Evolutionary conservation across 2,888 invertebrate genomes (phyloP), one percentile per base, ranked within the genome.

Genomic region (Spisula subtruncata): DNA sequence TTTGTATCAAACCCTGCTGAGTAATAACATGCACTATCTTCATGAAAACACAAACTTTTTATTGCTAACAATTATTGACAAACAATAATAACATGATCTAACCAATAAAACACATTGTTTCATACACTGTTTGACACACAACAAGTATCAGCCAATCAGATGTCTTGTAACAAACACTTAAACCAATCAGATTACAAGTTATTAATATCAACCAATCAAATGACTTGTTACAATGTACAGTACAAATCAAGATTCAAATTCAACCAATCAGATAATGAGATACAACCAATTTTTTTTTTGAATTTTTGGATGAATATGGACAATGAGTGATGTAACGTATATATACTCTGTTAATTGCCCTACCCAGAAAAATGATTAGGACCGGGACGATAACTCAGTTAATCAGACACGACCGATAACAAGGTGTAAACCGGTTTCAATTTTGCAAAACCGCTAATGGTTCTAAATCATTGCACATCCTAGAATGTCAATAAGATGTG

Each of bases 221-320:
- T 35, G 18, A 75, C 35, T 25, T 60, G 25, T 6, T 32, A 35
- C 41, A 41, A n/a, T 41, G 41, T 41, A 41, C 75, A 75, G 35
- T 12, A 32, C 75, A 29, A 29, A 29, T 29, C 32, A 71, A 71
- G 32, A 32, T 12, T n/a, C 75, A 35, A 60, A 60, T 8, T 60
- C 60, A 18, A 35, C 75, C 75, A 75, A 75, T 75, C 75, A 75
- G 32, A 75, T 32, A 35, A 75, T 75, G 75, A 75, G 35, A 75
- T 75, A 75, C 75, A 75, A 75, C 75, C 75, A 75, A 75, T 75
- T 75, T 75, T 75, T 75, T 60, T 32, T 75, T 75, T 12, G 12
- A 35, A 75, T 32, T 35, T 75, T 35, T 75, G 32, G 32, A 75
- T 75, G 75, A 75, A 75, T 14, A 75, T 75, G 75, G 10, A 66